phyloP scores from a whole-genome alignment of 2,797 vertebrate species.

The Microchirus variegatus region DNA sequence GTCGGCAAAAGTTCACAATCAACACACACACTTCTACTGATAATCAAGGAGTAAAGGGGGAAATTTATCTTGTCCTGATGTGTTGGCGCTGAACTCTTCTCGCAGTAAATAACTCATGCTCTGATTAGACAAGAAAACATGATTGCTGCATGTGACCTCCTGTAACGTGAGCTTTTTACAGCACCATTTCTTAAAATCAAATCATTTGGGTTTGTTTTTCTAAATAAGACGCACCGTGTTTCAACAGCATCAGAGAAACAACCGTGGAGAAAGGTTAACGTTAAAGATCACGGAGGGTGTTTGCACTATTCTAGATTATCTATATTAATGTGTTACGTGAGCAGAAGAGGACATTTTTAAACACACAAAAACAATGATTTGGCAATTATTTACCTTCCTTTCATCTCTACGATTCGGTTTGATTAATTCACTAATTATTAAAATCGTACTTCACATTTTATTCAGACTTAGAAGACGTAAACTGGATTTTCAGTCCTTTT shows the following conservation, averaged over 20 bases:
- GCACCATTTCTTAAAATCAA: neutral
- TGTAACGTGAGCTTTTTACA: conserved; percentile 4
- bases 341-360: conserved; percentile 5
- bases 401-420: neutral
- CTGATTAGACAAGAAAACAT: conserved; percentile 33
- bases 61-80: conserved; percentile 15
- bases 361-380: conserved; percentile 21
- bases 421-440: no score
- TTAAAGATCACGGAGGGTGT: neutral
- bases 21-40: conserved; percentile 16
- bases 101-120: neutral
- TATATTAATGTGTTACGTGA: conserved; percentile 2
- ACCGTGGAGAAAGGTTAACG: conserved; percentile 5
- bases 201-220: no score
- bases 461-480: neutral
- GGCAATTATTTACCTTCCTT: conserved; percentile 17
- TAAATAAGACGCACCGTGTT: conserved; percentile 20
- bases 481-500: neutral
- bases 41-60: conserved; percentile 30
- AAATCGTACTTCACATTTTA: conserved; percentile 58
- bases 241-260: conserved; percentile 26
- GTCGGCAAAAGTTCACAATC: conserved; percentile 36
- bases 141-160: conserved; percentile 27
- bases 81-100: conserved; percentile 9
- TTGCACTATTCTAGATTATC: conserved; percentile 4